Base-by-base conservation (phyloP, 2,113 vertebrate species). In the Perca schrenkii region DNA sequence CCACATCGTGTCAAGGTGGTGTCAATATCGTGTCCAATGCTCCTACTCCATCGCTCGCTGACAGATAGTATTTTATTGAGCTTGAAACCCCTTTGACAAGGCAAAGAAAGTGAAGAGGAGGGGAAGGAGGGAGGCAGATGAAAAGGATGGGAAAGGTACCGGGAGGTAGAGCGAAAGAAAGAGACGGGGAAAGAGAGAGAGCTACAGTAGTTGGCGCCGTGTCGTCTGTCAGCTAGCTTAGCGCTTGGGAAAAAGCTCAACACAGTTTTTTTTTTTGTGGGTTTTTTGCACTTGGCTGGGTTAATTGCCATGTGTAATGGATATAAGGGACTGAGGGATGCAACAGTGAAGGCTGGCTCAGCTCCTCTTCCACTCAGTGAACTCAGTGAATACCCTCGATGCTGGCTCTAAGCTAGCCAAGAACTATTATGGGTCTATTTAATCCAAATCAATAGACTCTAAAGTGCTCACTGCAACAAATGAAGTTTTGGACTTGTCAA, bases 381-480 rank as follows among this genome's bases (percentile, higher is more conserved):
- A 77, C 85, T 78, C 78, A 19, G 73, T 68, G 84, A 80, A 88
- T 76, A 62, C 52, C 77, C 73, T 43, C 63, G 13, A 54, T 19
- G 71, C 77, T n/a, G 46, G 36, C 84, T 84, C 71, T 47, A 78
- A 86, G 82, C 82, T 74, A 62, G 82, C 88, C 84, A 83, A 84
- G 69, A 88, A 80, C 88, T 68, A 66, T 79, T 86, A 83, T 79
- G 87, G 78, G 75, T 77, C 76, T 79, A 66, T 92, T 90, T 86
- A 77, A 81, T 88, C 84, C 66, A 72, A 91, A 89, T 92, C 90
- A 92, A 93, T 92, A 80, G 79, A 88, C 77, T 79, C 87, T 83
- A 87, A 89, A 88, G 84, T 82, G 79, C 86, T 82, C 87, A 79
- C 54, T 87, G 86, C 86, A 88, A 88, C 70, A 88, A 92, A 86